Conservation (phyloP, 1,140 invertebrate genomes). For the Pseudobourletiella spinata region DNA sequence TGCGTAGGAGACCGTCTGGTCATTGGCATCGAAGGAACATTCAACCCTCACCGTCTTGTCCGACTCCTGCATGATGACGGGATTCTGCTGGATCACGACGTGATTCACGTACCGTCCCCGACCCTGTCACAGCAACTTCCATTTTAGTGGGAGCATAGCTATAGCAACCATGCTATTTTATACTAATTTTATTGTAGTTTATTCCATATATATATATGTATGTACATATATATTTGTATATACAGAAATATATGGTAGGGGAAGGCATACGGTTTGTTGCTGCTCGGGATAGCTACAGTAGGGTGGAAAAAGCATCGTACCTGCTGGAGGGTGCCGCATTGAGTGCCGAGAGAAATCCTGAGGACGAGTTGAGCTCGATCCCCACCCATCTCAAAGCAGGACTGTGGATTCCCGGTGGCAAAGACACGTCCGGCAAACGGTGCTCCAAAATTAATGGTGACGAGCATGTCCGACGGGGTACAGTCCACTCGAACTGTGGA, state of each 20-base stretch:
- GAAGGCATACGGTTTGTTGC: too few species aligned
- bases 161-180: too few species aligned
- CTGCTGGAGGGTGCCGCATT: constrained; percentile 47
- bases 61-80: constrained; percentile 48
- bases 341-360: constrained; percentile 44
- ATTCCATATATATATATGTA: too few species aligned
- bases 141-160: too few species aligned
- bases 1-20: constrained; percentile 45
- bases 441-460: constrained; percentile 45
- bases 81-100: constrained; percentile 48
- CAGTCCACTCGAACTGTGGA: constrained; percentile 46
- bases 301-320: constrained; percentile 32
- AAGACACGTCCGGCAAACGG: constrained; percentile 48
- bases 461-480: constrained; percentile 47
- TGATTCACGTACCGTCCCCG: constrained; percentile 46
- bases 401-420: constrained; percentile 48
- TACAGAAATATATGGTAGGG: too few species aligned
- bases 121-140: too few species aligned
- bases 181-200: too few species aligned
- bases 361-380: constrained; percentile 44
- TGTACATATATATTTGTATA: too few species aligned
- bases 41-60: constrained; percentile 47
- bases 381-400: constrained; percentile 47
- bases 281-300: too few species aligned
- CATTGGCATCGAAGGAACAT: constrained; percentile 46